Evolutionary conservation across 2,888 invertebrate genomes (phyloP).

Genomic region (Volucella zonaria): DNA sequence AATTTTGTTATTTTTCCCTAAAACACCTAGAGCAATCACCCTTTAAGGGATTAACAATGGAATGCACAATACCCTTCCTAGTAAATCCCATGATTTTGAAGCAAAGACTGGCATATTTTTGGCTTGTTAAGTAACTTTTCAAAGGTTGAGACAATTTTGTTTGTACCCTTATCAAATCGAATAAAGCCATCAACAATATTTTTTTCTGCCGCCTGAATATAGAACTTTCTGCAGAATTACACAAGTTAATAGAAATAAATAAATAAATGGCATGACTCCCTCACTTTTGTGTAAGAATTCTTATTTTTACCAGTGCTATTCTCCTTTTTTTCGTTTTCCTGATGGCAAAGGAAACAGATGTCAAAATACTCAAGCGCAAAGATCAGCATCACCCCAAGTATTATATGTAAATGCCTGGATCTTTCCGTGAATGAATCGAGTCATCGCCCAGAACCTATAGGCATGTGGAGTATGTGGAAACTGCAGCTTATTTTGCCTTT

Average conservation of each 20-base stretch:
- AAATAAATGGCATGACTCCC: slow-evolving; percentile 18
- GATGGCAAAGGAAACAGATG: slow-evolving; percentile 61
- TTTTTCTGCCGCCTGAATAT: too few relatives aligned
- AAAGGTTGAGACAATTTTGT: too few relatives aligned
- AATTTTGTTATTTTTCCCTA: too few relatives aligned
- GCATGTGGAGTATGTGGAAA: slow-evolving; percentile 38
- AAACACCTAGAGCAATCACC: too few relatives aligned
- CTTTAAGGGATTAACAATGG: too few relatives aligned
- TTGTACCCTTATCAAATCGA: too few relatives aligned
- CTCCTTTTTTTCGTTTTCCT: not conserved
- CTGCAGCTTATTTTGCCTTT: slow-evolving; percentile 46
- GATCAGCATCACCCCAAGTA: slow-evolving; percentile 51
- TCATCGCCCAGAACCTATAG: slow-evolving; percentile 34
- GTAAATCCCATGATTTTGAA: too few relatives aligned
- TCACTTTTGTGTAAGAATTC: slow-evolving; percentile 21
- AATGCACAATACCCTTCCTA: too few relatives aligned
- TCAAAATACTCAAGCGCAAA: slow-evolving; percentile 66
- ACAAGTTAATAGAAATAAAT: slow-evolving; percentile 12
- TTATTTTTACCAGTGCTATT: slow-evolving; percentile 37
- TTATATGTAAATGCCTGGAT: slow-evolving; percentile 32
- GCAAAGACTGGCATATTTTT: too few relatives aligned
- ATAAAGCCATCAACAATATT: too few relatives aligned
- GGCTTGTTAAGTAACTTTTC: too few relatives aligned
- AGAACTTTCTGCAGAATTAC: not conserved
- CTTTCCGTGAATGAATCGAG: slow-evolving; percentile 53